Conservation (phyloP, 2,888 invertebrate species). For the Oligia fasciuncula region DNA sequence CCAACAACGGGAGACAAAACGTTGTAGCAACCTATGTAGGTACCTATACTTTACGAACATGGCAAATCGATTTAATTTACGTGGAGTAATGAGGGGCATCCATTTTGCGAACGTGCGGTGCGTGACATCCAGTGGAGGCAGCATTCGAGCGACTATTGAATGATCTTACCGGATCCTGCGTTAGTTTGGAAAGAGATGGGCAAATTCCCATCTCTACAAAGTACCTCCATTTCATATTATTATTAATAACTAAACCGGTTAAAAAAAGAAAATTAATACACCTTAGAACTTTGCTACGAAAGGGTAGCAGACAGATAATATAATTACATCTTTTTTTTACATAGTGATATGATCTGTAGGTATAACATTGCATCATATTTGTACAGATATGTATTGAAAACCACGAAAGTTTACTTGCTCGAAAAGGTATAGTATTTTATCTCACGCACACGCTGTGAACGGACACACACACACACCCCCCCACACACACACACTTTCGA, state of each 20-base stretch:
- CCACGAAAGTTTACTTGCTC: background rate
- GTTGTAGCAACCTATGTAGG: conserved; percentile 2
- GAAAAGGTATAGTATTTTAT: background rate
- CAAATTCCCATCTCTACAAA: background rate
- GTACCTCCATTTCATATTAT: background rate
- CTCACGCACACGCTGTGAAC: too few relatives aligned
- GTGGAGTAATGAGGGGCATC: conserved; percentile 24
- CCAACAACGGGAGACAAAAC: background rate
- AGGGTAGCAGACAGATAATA: too few relatives aligned
- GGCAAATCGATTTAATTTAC: conserved; percentile 51
- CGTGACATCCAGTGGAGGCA: conserved; percentile 7
- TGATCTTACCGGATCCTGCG: background rate
- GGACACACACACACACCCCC: too few relatives aligned
- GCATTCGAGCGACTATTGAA: background rate
- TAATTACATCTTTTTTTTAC: too few relatives aligned
- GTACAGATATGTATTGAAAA: background rate
- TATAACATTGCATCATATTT: too few relatives aligned
- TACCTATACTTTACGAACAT: conserved; percentile 16
- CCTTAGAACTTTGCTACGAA: too few relatives aligned
- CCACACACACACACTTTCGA: too few relatives aligned
- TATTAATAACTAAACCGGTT: background rate
- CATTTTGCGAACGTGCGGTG: conserved; percentile 22
- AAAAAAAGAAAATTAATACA: background rate
- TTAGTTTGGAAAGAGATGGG: background rate
- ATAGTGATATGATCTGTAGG: too few relatives aligned